Evolutionary conservation across 2,113 vertebrate genomes (phyloP).

Genomic region (Colinus virginianus): DNA sequence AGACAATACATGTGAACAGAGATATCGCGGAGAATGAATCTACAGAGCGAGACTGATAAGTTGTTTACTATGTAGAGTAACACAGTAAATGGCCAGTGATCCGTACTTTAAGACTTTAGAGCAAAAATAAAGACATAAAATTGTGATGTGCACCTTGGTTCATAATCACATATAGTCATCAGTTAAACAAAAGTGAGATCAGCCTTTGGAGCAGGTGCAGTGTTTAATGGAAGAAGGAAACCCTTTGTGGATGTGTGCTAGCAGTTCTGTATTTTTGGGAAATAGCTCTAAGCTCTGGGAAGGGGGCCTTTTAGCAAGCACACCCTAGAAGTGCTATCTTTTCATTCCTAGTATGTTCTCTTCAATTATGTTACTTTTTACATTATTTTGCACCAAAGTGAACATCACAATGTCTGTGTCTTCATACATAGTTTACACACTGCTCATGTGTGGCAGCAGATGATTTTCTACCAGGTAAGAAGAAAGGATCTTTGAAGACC

Average conservation of each 20-base stretch:
- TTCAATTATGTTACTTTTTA: neutral
- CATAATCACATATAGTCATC: rapidly evolving
- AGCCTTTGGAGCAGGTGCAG: neutral
- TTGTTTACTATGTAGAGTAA: neutral
- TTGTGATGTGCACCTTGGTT: too few species aligned
- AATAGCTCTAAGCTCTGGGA: neutral
- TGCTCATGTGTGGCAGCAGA: neutral
- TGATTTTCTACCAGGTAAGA: neutral
- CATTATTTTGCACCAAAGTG: neutral
- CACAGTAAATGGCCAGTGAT: neutral
- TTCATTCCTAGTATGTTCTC: neutral
- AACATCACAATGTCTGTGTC: neutral
- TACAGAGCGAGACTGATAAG: neutral
- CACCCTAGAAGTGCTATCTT: neutral
- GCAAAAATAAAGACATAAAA: neutral
- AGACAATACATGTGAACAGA: neutral
- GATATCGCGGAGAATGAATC: neutral
- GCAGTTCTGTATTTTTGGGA: neutral
- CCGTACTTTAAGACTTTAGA: neutral
- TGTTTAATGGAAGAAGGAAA: neutral
- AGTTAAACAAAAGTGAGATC: neutral
- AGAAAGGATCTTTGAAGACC: neutral
- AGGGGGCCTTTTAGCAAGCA: neutral
- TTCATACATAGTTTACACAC: neutral
- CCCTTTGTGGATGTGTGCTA: neutral